Conservation (phyloP, 1,140 invertebrate genomes). For the Onthophagus taurus region DNA sequence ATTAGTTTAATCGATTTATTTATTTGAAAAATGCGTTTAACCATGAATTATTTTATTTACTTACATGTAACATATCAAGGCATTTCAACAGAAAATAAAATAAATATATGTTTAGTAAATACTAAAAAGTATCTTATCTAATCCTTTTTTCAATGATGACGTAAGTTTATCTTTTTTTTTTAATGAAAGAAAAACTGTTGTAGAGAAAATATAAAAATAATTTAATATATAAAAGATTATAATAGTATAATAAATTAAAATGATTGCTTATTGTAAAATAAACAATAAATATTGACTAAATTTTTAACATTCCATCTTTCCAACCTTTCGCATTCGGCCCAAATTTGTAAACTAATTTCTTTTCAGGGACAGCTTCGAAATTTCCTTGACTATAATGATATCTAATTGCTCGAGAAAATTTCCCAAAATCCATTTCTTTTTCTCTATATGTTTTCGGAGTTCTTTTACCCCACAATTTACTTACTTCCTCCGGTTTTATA, state of each 20-base stretch:
- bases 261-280: neutral
- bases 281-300: neutral
- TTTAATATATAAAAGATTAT: neutral
- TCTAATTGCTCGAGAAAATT: slow-evolving; percentile 84
- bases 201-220: neutral
- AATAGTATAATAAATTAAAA: neutral
- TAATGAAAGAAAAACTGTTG: neutral
- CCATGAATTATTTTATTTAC: no score
- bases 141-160: no score
- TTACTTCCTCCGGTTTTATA: slow-evolving; percentile 81
- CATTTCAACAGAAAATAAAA: no score
- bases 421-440: slow-evolving; percentile 91
- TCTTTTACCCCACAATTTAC: slow-evolving; percentile 76
- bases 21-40: no score
- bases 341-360: slow-evolving; percentile 80
- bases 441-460: slow-evolving; percentile 46
- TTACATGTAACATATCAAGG: no score
- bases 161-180: neutral
- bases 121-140: no score
- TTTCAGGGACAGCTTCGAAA: slow-evolving; percentile 67
- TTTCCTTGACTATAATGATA: slow-evolving; percentile 83
- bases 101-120: no score
- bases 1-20: no score
- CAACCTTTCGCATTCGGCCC: slow-evolving; percentile 54
- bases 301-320: slow-evolving; percentile 6